Conservation (phyloP, 2,797 vertebrate species). For the Otolemur crassicaudatus region DNA sequence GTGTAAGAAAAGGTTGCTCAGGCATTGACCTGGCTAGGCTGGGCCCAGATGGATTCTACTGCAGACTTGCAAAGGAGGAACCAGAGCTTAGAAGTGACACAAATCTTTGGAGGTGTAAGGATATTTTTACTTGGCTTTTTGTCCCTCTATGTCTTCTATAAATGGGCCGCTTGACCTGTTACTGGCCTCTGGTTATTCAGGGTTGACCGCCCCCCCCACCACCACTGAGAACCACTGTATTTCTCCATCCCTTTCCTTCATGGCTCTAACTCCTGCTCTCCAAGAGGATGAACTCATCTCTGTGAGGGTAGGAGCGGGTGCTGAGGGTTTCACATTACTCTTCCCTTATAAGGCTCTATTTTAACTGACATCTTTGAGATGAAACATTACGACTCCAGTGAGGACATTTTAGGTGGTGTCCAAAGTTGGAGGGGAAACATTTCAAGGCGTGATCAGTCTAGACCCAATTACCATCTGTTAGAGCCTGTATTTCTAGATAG, state of each 20-base stretch:
- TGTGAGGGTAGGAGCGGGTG: neutral
- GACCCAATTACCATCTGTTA: neutral
- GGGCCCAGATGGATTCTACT: neutral
- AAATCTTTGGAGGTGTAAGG: neutral
- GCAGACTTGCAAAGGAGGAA: neutral
- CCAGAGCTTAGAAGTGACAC: neutral
- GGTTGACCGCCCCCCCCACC: neutral
- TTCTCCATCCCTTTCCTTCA: neutral
- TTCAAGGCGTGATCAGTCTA: neutral
- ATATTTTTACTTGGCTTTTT: neutral
- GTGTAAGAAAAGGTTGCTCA: neutral
- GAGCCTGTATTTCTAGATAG: neutral
- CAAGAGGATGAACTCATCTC: neutral
- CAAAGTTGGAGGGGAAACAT: neutral
- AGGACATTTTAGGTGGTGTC: neutral
- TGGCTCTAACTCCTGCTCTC: neutral
- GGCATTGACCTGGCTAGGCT: neutral
- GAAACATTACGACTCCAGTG: neutral
- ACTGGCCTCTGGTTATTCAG: neutral
- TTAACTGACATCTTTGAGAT: neutral
- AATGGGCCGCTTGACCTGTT: neutral
- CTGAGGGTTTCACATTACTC: neutral
- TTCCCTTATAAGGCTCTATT: neutral
- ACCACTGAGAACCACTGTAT: neutral
- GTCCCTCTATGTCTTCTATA: neutral